phyloP scores from a whole-genome alignment of 2,888 invertebrate species.

The Therioaphis trifolii region DNA sequence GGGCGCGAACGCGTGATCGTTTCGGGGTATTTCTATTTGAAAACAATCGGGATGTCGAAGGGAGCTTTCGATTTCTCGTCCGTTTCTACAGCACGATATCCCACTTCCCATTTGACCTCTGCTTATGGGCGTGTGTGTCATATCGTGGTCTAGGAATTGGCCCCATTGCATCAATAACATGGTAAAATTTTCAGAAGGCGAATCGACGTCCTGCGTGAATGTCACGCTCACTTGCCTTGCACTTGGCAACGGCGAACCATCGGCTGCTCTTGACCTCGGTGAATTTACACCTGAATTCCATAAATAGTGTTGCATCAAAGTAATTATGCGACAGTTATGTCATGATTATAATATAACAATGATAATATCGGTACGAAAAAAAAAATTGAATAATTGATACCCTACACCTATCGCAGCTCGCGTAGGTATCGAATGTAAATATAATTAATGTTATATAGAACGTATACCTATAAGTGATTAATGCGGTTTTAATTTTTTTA shows the following conservation, averaged over 20 bases:
- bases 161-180: conserved; percentile 73
- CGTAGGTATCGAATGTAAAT: no score
- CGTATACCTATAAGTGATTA: no score
- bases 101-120: conserved; percentile 69
- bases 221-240: conserved; percentile 70
- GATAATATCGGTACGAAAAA: neutral
- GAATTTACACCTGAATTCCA: conserved; percentile 73
- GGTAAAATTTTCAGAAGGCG: conserved; percentile 70
- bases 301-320: neutral
- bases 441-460: no score
- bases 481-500: no score
- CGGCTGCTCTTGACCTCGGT: conserved; percentile 76
- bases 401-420: no score
- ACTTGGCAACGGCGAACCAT: conserved; percentile 71
- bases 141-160: conserved; percentile 73
- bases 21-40: conserved; percentile 68
- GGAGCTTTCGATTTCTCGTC: conserved; percentile 66
- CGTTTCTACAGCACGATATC: conserved; percentile 69
- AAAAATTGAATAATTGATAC: no score
- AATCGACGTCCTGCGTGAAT: conserved; percentile 67
- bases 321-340: neutral
- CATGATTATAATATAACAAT: neutral
- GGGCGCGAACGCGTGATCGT: conserved; percentile 69
- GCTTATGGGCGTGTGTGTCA: conserved; percentile 72
- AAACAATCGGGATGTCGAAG: conserved; percentile 69